Conservation (phyloP, 2,797 vertebrate genomes). For the Mycteria americana region DNA sequence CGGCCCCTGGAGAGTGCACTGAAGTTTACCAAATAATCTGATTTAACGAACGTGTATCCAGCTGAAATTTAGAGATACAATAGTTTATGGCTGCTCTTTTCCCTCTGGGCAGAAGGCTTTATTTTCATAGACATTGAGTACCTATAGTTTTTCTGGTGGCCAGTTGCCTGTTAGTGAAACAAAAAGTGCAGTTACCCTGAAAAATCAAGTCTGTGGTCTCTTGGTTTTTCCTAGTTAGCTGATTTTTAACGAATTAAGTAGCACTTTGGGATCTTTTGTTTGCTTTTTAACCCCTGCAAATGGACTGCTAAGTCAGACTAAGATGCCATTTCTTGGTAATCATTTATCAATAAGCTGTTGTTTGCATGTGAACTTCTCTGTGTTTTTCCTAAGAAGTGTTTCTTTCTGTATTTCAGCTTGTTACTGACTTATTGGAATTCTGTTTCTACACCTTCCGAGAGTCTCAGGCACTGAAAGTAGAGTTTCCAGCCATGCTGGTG, state of each 20-base stretch:
- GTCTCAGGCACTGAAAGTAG: slow-evolving; percentile 97
- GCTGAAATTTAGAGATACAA: neutral
- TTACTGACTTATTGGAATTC: slow-evolving; percentile 94
- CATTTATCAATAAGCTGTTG: neutral
- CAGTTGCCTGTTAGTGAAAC: neutral
- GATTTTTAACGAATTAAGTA: neutral
- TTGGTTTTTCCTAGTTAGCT: neutral
- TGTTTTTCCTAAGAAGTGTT: neutral
- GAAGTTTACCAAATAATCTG: neutral
- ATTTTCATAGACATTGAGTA: neutral
- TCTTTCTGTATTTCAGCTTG: slow-evolving; percentile 81
- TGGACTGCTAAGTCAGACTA: neutral
- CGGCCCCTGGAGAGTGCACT: neutral
- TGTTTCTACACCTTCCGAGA: slow-evolving; percentile 99
- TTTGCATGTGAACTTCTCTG: neutral
- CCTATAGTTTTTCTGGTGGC: neutral
- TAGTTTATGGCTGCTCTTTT: neutral
- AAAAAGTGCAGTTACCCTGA: neutral
- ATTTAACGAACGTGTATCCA: neutral
- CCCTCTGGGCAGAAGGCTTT: neutral
- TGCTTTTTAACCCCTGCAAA: neutral
- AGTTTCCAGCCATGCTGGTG: slow-evolving; percentile 99
- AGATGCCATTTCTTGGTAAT: neutral
- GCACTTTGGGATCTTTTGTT: neutral
- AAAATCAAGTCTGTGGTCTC: neutral